These are phyloP conservation scores for Pituophis catenifer DNA, from an alignment of 2,113 vertebrate genomes.

Conservation along the genomic window DNA sequence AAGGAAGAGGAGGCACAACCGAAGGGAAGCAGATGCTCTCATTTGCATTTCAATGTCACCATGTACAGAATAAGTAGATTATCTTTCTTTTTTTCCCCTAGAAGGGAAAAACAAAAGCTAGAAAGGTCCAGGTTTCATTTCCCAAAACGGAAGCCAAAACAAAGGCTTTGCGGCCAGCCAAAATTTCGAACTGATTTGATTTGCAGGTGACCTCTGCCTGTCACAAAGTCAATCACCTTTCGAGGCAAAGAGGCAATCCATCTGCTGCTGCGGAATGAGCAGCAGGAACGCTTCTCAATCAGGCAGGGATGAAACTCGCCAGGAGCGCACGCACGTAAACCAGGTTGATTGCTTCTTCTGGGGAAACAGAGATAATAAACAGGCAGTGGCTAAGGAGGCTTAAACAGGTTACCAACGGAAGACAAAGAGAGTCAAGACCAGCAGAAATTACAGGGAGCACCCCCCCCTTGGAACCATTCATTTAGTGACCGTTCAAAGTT, in stretches of 20 bases:
- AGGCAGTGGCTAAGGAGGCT: background rate
- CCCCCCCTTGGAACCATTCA: background rate
- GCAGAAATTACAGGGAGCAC: background rate
- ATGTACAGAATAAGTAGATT: conserved; percentile 3
- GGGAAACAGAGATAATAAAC: background rate
- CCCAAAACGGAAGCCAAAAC: conserved; percentile 28
- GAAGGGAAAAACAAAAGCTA: conserved; percentile 20
- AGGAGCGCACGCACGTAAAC: too few species aligned
- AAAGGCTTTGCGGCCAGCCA: background rate
- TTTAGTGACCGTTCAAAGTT: background rate
- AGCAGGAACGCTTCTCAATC: conserved; percentile 32
- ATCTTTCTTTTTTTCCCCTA: background rate
- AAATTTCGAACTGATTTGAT: conserved; percentile 31
- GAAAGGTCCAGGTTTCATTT: conserved; percentile 13
- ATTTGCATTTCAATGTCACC: conserved; percentile 14
- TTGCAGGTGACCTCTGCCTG: conserved; percentile 24
- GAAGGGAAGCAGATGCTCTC: background rate
- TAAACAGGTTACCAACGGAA: conserved; percentile 12
- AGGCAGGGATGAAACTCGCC: conserved; percentile 33
- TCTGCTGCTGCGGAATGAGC: background rate
- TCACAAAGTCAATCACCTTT: conserved; percentile 40
- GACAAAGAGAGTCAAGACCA: background rate
- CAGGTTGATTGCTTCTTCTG: conserved; percentile 7
- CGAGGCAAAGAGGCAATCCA: background rate
- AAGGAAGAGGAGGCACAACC: background rate